phyloP scores from a whole-genome alignment of 2,888 invertebrate genomes.

The Drosophila villosipedis region DNA sequence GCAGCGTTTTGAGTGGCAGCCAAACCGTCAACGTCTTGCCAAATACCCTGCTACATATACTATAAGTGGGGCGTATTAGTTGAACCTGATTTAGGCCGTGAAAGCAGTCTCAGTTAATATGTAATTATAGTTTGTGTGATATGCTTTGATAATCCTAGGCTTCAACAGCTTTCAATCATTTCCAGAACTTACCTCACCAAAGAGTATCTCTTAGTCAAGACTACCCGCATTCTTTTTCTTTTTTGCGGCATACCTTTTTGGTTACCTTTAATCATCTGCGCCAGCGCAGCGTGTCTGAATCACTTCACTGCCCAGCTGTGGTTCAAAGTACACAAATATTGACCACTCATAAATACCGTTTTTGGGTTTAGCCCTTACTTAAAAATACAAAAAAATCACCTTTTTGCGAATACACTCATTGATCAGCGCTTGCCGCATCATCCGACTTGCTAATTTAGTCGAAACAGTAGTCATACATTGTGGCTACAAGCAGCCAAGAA shows the following conservation, averaged over 20 bases:
- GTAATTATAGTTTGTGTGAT: not conserved
- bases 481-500: conserved; percentile 17
- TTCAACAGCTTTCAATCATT: not conserved
- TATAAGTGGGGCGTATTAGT: not conserved
- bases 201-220: conserved; percentile 13
- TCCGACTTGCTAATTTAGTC: conserved; percentile 28
- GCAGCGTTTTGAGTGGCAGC: conserved; percentile 44
- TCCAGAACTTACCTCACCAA: not conserved
- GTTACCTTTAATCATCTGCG: conserved; percentile 53
- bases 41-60: conserved; percentile 23
- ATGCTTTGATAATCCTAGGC: too few relatives aligned
- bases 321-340: conserved; percentile 70
- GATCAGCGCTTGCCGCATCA: conserved; percentile 25
- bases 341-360: conserved; percentile 46
- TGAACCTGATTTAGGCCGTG: too few relatives aligned
- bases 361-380: conserved; percentile 30
- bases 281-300: conserved; percentile 50
- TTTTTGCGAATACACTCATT: conserved; percentile 14
- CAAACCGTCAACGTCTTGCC: conserved; percentile 35
- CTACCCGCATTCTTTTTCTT: not conserved
- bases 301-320: conserved; percentile 38
- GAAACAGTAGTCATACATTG: conserved; percentile 53
- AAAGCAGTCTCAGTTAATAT: too few relatives aligned
- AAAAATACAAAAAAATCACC: conserved; percentile 5
- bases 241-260: conserved; percentile 56